Base-by-base conservation (phyloP, 2,113 vertebrate genomes). In the Percopsis transmontana region DNA sequence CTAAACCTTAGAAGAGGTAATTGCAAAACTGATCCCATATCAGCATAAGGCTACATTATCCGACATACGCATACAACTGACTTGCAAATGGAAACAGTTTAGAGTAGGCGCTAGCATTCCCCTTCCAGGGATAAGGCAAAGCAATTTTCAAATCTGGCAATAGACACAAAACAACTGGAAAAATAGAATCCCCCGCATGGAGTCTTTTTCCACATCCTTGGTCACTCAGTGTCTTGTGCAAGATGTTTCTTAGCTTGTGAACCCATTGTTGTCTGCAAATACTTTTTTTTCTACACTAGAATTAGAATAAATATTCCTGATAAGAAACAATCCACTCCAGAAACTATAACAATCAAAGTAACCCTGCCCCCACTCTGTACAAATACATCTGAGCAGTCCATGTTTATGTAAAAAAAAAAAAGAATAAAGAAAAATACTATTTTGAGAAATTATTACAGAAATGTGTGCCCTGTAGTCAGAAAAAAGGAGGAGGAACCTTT, bases 391-490 rank as follows among this genome's bases (percentile, higher is more conserved):
- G n/a, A 33, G 27, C 27, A 33, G 27, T 33, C 15, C 48, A 16
- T 20, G 48, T 51, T 16, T 19, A 12, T 45, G 47, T 19, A 16
- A 50, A n/a, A 50, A 50, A 8, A 50, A 50, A n/a, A 50, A 50
- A n/a, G 1, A 16, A 15, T 13, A 38, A 27, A 55, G 23, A 55
- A 27, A 33, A 5, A 33, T 16, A 27, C 38, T 72, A 27, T 64
- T 58, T 50, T 76, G 20, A 24, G 78, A 74, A 76, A 62, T 24
- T 77, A 63, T 69, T 27, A 71, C 44, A 71, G 23, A 78, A 70
- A 72, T 76, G 66, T 66, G 50, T 51, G 42, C 64, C 81, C 50
- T 68, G 59, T 33, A 51, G 79, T 54, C 16, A 50, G 23, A 41
- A 21, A 56, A 16, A 42, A 50, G 38, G 66, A 77, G 21, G 74